Evolutionary conservation across 1,140 invertebrate species (phyloP), one percentile per base, ranked within the genome.

Genomic region (Colletes latitarsis): DNA sequence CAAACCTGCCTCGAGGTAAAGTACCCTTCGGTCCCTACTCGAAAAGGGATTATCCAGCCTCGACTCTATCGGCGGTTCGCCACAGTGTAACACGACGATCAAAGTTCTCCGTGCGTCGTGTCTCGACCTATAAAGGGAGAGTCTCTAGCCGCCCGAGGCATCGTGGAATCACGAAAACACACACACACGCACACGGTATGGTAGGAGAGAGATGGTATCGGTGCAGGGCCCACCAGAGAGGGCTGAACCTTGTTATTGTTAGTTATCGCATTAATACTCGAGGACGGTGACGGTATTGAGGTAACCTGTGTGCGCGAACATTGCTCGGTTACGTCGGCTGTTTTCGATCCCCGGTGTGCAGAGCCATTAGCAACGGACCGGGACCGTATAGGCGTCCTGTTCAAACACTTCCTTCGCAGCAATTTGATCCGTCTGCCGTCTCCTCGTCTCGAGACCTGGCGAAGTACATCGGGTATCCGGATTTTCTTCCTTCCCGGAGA

Each of bases 201-300:
- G 30, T 30, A 30, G 30, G 30, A 30, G 30, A 2, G 0, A 30
- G 30, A 30, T 30, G 30, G 30, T 30, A 30, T 1, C 14, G 52
- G n/a, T 19, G 52, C 55, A 52, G 17, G 63, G 55, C 81, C 62
- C 72, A 85, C 60, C 53, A 72, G 41, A 73, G 58, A 63, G 77
- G 77, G 66, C 4, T 77, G 71, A 72, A 86, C 77, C 85, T 86
- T 83, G 82, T 87, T 87, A 87, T 86, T 86, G 85, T 87, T 83
- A 87, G 82, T 84, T 87, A 86, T 87, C 82, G 84, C 75, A 84
- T 87, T 87, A 87, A 84, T 87, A 82, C 66, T 70, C 64, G 73
- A 57, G 21, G 57, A 82, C 19, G 73, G 58, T 39, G 71, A 81
- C 53, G 85, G 60, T 67, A 46, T 75, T 53, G 57, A 21, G 60